Conservation (phyloP, 2,797 vertebrate species). For the Lemur catta region DNA sequence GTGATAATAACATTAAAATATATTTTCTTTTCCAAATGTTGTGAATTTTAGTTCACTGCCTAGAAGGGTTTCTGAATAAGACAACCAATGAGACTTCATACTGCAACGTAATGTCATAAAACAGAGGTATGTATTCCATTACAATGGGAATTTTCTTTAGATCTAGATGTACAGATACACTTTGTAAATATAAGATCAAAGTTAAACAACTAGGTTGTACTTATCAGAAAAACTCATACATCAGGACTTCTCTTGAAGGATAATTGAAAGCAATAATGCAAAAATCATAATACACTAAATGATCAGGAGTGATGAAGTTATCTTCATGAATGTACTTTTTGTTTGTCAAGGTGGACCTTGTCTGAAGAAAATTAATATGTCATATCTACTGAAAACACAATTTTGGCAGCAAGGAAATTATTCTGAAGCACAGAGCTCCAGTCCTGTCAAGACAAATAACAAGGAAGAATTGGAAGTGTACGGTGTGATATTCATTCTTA, state of each 20-base stretch:
- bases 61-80: not conserved
- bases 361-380: not conserved
- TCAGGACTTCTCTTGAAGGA: not conserved
- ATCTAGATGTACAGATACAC: not conserved
- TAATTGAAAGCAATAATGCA: not conserved
- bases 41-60: slow-evolving; percentile 39
- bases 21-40: slow-evolving; percentile 43
- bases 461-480: not conserved
- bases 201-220: not conserved
- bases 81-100: rapidly evolving
- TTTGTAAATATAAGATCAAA: not conserved
- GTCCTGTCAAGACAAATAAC: not conserved
- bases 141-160: not conserved
- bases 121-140: slow-evolving; percentile 26
- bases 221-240: not conserved
- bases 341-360: not conserved
- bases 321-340: not conserved
- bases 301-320: not conserved
- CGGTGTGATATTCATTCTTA: not conserved
- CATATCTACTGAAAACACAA: slow-evolving; percentile 16
- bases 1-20: not conserved
- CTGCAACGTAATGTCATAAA: not conserved
- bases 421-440: not conserved
- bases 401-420: not conserved
- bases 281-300: not conserved